These are phyloP conservation scores for Corythornis vintsioides DNA, from an alignment of 2,113 vertebrate species.

Conservation along the genomic window DNA sequence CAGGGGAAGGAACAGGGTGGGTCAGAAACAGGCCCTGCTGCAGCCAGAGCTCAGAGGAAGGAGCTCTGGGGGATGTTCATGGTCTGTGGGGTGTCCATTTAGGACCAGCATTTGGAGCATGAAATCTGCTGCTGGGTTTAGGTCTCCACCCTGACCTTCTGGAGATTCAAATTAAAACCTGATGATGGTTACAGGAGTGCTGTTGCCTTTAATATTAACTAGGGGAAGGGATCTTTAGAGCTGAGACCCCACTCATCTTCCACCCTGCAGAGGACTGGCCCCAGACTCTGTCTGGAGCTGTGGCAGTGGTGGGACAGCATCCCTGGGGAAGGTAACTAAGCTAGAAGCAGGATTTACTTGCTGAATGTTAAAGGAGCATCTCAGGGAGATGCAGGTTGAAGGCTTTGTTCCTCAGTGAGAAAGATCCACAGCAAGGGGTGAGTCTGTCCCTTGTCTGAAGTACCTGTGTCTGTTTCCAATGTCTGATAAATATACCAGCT, in stretches of 20 bases:
- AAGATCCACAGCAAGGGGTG: neutral
- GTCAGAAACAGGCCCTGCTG: rapidly evolving
- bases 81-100: rapidly evolving
- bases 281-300: neutral
- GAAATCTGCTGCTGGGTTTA: neutral
- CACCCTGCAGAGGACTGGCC: too few relatives aligned
- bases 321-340: neutral
- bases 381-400: rapidly evolving
- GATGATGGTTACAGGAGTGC: rapidly evolving
- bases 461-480: rapidly evolving
- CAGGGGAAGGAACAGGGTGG: too few relatives aligned
- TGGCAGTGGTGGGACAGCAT: rapidly evolving
- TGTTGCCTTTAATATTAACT: neutral
- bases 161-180: neutral
- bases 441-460: neutral
- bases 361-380: rapidly evolving
- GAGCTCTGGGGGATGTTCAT: rapidly evolving
- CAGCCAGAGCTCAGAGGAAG: neutral
- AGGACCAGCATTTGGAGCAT: rapidly evolving
- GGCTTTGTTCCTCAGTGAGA: neutral
- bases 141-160: neutral
- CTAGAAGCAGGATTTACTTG: neutral
- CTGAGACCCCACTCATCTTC: neutral
- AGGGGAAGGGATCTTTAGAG: neutral
- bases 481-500: neutral